Evolutionary conservation across 2,888 invertebrate genomes (phyloP).

Genomic region (Drosophila melanosoma): DNA sequence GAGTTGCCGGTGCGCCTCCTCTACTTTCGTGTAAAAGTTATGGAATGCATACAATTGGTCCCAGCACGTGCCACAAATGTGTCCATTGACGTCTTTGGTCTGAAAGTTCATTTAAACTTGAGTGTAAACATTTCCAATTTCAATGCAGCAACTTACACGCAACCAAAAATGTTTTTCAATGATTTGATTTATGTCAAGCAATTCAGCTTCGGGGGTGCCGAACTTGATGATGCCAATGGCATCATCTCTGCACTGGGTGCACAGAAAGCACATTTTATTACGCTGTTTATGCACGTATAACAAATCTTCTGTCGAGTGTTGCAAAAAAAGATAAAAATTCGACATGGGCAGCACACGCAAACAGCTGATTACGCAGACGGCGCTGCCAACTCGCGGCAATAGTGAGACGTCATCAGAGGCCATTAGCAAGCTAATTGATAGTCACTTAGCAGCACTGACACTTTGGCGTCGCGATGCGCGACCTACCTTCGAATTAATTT

Average conservation of each 20-base stretch:
- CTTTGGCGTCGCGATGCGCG: conserved; percentile 7
- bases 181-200: conserved; percentile 57
- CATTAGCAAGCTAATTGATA: neutral
- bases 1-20: conserved; percentile 60
- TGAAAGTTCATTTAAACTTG: conserved; percentile 15
- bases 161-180: conserved; percentile 78
- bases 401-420: neutral
- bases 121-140: neutral
- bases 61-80: conserved; percentile 74
- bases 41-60: conserved; percentile 72
- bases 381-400: conserved; percentile 35
- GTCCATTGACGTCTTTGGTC: conserved; percentile 39
- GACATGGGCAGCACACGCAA: conserved; percentile 12
- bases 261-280: conserved; percentile 69
- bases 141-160: conserved; percentile 42
- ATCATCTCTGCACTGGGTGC: conserved; percentile 58
- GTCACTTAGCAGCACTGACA: conserved; percentile 23
- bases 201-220: conserved; percentile 58
- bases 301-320: conserved; percentile 13
- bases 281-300: neutral
- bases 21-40: conserved; percentile 73
- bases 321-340: conserved; percentile 21
- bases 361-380: conserved; percentile 37
- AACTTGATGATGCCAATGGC: conserved; percentile 63
- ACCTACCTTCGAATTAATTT: conserved; percentile 57